Percentiles rank a stretch among this genome's conserved stretches.
Conservation (phyloP, 2,113 vertebrate species). For the Spilogale gracilis region DNA sequence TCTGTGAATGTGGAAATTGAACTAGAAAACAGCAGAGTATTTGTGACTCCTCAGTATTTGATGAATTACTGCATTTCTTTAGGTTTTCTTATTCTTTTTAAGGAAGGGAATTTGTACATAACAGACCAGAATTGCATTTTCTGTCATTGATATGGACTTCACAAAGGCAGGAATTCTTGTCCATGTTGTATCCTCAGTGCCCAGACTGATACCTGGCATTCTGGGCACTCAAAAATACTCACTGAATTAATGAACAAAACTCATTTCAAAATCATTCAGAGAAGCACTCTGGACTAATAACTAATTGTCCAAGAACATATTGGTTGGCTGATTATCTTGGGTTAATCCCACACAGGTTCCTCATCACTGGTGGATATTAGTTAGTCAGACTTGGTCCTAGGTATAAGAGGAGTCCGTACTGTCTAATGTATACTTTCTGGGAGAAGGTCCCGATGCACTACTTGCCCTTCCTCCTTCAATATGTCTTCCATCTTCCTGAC, state of each 20-base stretch:
- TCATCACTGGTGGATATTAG: neutral
- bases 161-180: neutral
- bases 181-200: neutral
- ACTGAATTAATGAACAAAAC: constrained; percentile 25
- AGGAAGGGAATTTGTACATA: neutral
- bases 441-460: neutral
- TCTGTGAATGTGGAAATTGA: neutral
- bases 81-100: constrained; percentile 19
- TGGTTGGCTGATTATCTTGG: neutral
- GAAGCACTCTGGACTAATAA: neutral
- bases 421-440: neutral
- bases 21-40: neutral
- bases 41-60: neutral
- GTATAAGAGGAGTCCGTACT: neutral
- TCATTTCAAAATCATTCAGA: neutral
- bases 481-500: neutral
- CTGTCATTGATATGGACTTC: neutral
- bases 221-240: constrained; percentile 5
- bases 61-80: neutral
- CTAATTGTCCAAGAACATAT: neutral
- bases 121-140: neutral
- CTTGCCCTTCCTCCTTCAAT: neutral
- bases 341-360: neutral
- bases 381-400: neutral
- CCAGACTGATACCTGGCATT: neutral